These are phyloP conservation scores for Rhinophrynus dorsalis DNA, from an alignment of 2,797 vertebrate species.

Conservation along the genomic window DNA sequence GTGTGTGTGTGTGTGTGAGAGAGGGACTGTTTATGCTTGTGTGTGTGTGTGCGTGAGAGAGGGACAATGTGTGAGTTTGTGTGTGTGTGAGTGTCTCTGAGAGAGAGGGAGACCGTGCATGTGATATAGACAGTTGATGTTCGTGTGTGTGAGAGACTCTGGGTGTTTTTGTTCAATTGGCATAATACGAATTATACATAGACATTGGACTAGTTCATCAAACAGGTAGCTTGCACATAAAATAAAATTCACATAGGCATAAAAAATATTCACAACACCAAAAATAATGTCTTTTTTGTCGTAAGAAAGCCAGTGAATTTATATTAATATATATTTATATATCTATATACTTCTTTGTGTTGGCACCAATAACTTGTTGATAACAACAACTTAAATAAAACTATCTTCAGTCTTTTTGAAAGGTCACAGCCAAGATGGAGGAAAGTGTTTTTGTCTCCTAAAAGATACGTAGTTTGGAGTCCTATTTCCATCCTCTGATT, in stretches of 20 bases:
- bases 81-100: too few relatives aligned
- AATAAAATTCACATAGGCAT: slow-evolving; percentile 58
- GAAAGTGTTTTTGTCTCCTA: slow-evolving; percentile 40
- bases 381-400: slow-evolving; percentile 42
- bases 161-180: background rate
- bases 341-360: slow-evolving; percentile 32
- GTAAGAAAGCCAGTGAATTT: slow-evolving; percentile 51
- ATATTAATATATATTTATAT: slow-evolving; percentile 48
- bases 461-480: slow-evolving; percentile 57
- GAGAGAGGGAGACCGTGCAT: too few relatives aligned
- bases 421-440: slow-evolving; percentile 1
- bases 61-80: background rate
- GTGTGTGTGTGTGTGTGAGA: too few relatives aligned
- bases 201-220: slow-evolving; percentile 14
- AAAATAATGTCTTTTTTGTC: slow-evolving; percentile 50
- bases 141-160: too few relatives aligned
- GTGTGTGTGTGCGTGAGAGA: too few relatives aligned
- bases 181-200: slow-evolving; percentile 20
- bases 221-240: slow-evolving; percentile 30
- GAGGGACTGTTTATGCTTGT: background rate
- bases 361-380: slow-evolving; percentile 22
- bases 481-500: slow-evolving; percentile 56
- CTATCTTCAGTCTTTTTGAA: slow-evolving; percentile 28
- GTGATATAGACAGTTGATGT: too few relatives aligned
- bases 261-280: slow-evolving; percentile 64